phyloP scores from a whole-genome alignment of 1,140 invertebrate genomes.

The Eriocheir sinensis region DNA sequence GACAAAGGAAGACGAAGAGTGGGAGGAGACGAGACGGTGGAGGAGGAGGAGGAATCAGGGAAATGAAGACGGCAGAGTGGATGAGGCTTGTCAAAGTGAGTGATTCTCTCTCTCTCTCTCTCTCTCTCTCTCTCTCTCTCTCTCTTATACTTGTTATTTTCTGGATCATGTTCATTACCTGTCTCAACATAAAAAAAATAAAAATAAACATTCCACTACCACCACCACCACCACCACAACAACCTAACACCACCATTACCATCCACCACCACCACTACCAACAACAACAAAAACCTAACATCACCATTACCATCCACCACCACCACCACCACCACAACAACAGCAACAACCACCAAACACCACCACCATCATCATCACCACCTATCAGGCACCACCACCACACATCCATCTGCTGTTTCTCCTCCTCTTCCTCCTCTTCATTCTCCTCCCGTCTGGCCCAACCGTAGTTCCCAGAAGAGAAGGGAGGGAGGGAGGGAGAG shows the following conservation, averaged over 20 bases:
- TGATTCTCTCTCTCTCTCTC: too few relatives aligned
- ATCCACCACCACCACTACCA: too few relatives aligned
- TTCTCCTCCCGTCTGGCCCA: neutral
- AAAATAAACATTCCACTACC: neutral
- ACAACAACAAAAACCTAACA: too few relatives aligned
- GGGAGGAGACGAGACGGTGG: neutral
- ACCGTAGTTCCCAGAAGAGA: neutral
- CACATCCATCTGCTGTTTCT: neutral
- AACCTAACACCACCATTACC: too few relatives aligned
- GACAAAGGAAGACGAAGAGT: too few relatives aligned
- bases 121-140: too few relatives aligned
- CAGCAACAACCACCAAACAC: neutral
- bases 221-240: neutral
- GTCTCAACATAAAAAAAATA: too few relatives aligned
- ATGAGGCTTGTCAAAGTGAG: neutral
- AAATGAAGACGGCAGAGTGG: neutral
- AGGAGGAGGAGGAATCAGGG: neutral
- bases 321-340: neutral
- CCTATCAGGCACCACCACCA: too few relatives aligned
- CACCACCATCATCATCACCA: too few relatives aligned
- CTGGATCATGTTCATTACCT: too few relatives aligned
- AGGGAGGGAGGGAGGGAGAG: neutral
- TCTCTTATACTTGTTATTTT: too few relatives aligned
- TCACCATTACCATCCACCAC: neutral
- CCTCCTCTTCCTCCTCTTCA: neutral